phyloP scores from a whole-genome alignment of 2,113 vertebrate genomes.

The Embiotoca jacksoni region DNA sequence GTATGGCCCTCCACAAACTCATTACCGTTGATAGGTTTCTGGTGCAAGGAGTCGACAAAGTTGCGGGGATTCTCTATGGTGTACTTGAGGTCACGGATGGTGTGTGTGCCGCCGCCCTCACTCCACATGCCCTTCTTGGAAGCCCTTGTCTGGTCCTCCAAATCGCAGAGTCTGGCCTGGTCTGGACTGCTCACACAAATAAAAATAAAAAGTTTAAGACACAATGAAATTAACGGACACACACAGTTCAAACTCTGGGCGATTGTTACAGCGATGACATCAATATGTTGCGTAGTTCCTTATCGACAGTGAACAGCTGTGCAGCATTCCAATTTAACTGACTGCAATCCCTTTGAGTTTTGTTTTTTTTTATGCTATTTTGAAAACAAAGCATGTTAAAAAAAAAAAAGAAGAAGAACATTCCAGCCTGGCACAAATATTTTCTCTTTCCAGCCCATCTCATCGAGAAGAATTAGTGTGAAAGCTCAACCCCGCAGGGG shows the following conservation, averaged over 20 bases:
- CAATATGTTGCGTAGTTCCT: neutral
- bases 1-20: too few relatives aligned
- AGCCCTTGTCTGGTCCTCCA: conserved; percentile 92
- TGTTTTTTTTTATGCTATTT: neutral
- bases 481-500: conserved; percentile 1
- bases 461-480: conserved; percentile 4
- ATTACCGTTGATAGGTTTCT: conserved; percentile 97
- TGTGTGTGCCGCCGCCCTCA: conserved; percentile 90
- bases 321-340: neutral
- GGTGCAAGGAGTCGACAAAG: conserved; percentile 96
- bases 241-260: conserved; percentile 9
- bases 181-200: conserved; percentile 86
- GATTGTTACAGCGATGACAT: neutral
- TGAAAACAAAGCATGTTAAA: neutral
- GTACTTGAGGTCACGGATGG: conserved; percentile 94
- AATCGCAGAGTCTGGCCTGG: conserved; percentile 91
- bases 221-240: neutral
- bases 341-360: neutral
- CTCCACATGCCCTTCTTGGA: conserved; percentile 95
- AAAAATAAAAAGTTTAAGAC: conserved; percentile 10
- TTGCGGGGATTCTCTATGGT: conserved; percentile 95
- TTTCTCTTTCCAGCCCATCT: neutral
- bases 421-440: too few relatives aligned
- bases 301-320: neutral
- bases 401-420: too few relatives aligned